Conservation (phyloP, 2,797 vertebrate species). For the Pipistrellus pipistrellus region DNA sequence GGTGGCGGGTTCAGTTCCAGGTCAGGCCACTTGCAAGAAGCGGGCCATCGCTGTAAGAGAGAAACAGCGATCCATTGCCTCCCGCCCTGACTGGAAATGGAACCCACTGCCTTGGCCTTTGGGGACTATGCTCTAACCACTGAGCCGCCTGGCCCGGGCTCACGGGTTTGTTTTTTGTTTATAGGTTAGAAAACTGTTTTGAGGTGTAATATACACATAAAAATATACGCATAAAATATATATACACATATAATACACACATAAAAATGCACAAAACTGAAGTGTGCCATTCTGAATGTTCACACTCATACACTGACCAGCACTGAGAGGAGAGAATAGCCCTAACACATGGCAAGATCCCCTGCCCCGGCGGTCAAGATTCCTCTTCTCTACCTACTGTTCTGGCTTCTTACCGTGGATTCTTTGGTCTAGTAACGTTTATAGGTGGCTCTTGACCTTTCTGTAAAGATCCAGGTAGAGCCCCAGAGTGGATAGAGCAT, state of each 20-base stretch:
- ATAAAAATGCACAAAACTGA: not conserved
- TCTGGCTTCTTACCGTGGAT: not conserved
- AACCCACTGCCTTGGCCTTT: not conserved
- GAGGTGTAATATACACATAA: not conserved
- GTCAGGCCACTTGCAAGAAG: not conserved
- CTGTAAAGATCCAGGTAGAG: constrained; percentile 14
- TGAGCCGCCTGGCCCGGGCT: not conserved
- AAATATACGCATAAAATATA: no score
- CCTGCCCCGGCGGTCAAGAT: no score
- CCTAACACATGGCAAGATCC: not conserved
- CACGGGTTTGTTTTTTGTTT: not conserved
- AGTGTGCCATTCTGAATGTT: not conserved
- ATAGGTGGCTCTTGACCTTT: not conserved
- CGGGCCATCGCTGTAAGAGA: not conserved
- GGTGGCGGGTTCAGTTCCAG: not conserved
- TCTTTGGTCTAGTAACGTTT: not conserved
- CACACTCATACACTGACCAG: not conserved
- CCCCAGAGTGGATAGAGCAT: no score
- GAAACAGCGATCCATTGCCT: not conserved
- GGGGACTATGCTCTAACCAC: not conserved
- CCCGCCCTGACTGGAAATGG: not conserved
- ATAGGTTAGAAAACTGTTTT: not conserved
- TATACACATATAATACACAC: no score
- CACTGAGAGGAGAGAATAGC: not conserved
- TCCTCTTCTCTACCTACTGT: not conserved